Evolutionary conservation across 2,888 invertebrate genomes (phyloP), one percentile per base, ranked within the genome.

Genomic region (Pseudoips prasinana): DNA sequence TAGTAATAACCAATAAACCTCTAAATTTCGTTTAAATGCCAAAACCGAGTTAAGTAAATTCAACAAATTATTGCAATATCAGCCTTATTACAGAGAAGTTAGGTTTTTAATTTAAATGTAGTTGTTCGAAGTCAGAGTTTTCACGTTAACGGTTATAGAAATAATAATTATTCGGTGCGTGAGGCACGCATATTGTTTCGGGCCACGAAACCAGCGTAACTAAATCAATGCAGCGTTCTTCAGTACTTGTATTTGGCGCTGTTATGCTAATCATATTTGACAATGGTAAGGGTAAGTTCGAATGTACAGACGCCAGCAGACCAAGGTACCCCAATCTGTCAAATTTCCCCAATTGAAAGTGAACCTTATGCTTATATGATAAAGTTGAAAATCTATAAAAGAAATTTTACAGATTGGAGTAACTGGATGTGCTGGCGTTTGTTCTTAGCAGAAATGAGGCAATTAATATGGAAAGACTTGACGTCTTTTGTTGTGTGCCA

Each of bases 181-280:
- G 79, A 34, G 54, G 35, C 79, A 79, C 79, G 79, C 77, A 67
- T 40, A 10, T 28, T 53, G 55, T 48, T 41, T 53, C 45, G 44
- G 29, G 46, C 55, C 45, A 46, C 43, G 48, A 41, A 10, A 20
- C 25, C 8, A 41, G 2, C 24, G 30, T 39, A 55, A 50, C 51
- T 41, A 67, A 73, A 70, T 73, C 67, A 67, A 65, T 71, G 72
- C 66, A 61, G 41, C 47, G 47, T 33, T 58, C 23, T 67, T 63
- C 58, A 64, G 46, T 45, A 32, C 34, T 24, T 31, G 27, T 45
- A 38, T 25, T 58, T 47, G 29, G 28, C 42, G 38, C 39, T 22
- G 42, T 39, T 35, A 45, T 33, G 29, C 20, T 39, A 54, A 47
- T 46, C 28, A 33, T 33, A 28, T 46, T 48, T 46, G 51, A 46